Base-by-base conservation (phyloP, 2,888 invertebrate genomes). In the Athripsodes cinereus region DNA sequence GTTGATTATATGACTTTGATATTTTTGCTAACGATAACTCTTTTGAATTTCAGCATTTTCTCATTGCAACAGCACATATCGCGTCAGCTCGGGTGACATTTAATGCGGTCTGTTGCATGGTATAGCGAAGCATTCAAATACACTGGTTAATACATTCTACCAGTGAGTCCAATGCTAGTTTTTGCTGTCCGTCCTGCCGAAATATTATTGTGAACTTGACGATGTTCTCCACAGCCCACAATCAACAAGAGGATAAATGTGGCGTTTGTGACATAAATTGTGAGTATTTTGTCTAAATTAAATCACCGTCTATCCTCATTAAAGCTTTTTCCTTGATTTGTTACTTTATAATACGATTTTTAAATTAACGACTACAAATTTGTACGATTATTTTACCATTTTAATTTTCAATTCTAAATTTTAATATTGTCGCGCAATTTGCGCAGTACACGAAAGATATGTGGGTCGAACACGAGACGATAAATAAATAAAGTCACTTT, bases 91-190 rank as follows among this genome's bases (percentile, higher is more conserved):
- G 13, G 16, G 5, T 40, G 8, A 40, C 13, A 40, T 40, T 8
- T 8, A 8, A 40, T 40, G 13, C 13, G 5, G n/a, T 13, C 40
- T 13, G 40, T 3, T 40, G 40, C 13, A 47, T 19, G 16, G 19
- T 18, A 20, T 47, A 13, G 16, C 11, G 21, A 47, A 20, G 47
- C 47, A 47, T 47, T 47, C 47, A 47, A 47, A 47, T 47, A 47
- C 47, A 47, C 47, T 47, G 47, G 47, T 47, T 47, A 47, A 47
- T 47, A 47, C 47, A 47, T 47, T 47, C 47, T 47, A 47, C 47
- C 47, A 21, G 47, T 47, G 47, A 47, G 20, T 47, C 20, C 21
- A 16, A 47, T 47, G 47, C 47, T 47, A 47, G 47, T 47, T 47
- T 47, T 47, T 47, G 47, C 19, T 11, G 20, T 2, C 21, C 19